Evolutionary conservation across 1,140 invertebrate genomes (phyloP), one percentile per base, ranked within the genome.

Genomic region (Penaeus vannamei): DNA sequence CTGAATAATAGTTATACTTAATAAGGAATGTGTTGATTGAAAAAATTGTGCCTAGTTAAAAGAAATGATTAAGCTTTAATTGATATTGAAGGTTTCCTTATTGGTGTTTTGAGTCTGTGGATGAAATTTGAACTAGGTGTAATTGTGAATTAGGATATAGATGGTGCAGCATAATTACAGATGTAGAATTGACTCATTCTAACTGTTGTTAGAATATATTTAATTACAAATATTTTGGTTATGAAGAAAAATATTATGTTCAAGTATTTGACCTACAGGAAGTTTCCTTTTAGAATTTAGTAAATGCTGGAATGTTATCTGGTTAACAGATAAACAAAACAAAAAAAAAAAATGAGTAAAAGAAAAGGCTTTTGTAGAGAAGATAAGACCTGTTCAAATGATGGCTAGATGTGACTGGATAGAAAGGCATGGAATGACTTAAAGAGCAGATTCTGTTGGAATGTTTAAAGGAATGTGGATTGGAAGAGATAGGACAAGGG

Each of bases 31-130:
- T 61, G 82, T 61, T 26, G 42, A 29, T 46, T 23, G 42, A 17
- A 53, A 46, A 53, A 29, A 89, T n/a, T 89, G 64, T 84, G 53
- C 60, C 53, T 80, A 46, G 64, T 59, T 69, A 77, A 83, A 85
- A 64, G 82, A 77, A 76, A 62, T 61, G 53, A 85, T 88, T 84
- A 66, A 89, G 87, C 87, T 89, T 89, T 84, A 89, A 89, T 84
- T 23, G 29, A 60, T 84, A 76, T 76, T 76, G 69, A 76, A 36
- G 36, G 29, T 76, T 76, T 76, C 29, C 36, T 76, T 76, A 76
- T 76, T 29, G 26, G 36, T 76, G 69, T 76, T 76, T 76, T 82
- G 29, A 72, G 61, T 46, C 72, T 83, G 59, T 66, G 79, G 86
- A 64, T 62, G 81, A 79, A 22, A 79, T 87, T 64, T 79, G 46